These are phyloP conservation scores for Poicephalus gulielmi DNA, from an alignment of 2,113 vertebrate species.

Conservation along the genomic window DNA sequence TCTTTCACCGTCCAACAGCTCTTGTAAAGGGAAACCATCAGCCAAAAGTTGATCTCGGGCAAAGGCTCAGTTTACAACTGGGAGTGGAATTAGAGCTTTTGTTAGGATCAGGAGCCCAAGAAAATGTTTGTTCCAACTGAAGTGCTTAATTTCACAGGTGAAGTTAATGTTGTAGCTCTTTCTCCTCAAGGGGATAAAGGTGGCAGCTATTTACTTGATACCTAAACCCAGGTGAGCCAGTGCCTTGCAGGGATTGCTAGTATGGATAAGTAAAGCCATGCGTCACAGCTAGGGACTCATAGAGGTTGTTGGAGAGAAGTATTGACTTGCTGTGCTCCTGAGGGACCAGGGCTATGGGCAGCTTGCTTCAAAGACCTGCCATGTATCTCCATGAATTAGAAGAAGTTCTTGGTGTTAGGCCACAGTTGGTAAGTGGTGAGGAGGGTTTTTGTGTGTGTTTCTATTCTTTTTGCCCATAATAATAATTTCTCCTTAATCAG, in stretches of 20 bases:
- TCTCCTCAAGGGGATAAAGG: not conserved
- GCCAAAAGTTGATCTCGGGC: not conserved
- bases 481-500: not conserved
- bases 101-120: not conserved
- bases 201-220: not conserved
- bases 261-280: not conserved
- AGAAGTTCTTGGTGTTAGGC: not conserved
- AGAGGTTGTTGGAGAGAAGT: not conserved
- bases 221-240: not conserved
- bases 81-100: not conserved
- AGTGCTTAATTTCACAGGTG: not conserved
- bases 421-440: not conserved
- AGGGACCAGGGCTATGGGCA: not conserved
- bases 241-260: not conserved
- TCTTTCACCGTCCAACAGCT: not conserved
- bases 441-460: not conserved
- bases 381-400: not conserved
- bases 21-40: not conserved
- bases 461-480: not conserved
- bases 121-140: not conserved
- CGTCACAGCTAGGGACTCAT: fast-evolving
- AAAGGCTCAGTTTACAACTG: not conserved
- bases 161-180: not conserved
- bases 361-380: not conserved
- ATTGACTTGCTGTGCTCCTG: not conserved